Evolutionary conservation across 2,888 invertebrate species (phyloP).

Genomic region (Priocnemis perturbator): DNA sequence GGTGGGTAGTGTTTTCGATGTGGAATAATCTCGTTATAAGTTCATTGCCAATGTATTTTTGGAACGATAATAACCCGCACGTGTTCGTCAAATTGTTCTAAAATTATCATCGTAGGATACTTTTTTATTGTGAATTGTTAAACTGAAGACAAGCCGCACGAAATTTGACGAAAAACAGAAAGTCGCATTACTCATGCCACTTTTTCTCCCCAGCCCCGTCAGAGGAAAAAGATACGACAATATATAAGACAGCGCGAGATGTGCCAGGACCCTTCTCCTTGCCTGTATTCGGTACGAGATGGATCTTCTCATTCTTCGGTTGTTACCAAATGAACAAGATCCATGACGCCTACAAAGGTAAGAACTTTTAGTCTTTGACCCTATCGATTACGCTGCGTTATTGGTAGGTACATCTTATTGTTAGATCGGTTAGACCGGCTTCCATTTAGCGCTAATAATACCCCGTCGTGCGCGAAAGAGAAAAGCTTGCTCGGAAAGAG

Average conservation of each 20-base stretch:
- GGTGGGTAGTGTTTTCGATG: too few relatives aligned
- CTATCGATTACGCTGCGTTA: conserved; percentile 4
- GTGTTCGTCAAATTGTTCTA: too few relatives aligned
- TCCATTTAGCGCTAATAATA: conserved; percentile 4
- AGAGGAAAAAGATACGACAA: conserved; percentile 45
- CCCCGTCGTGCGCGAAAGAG: conserved; percentile 4
- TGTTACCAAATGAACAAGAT: conserved; percentile 84
- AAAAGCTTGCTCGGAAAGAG: neutral
- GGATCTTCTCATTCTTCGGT: conserved; percentile 83
- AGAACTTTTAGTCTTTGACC: conserved; percentile 48
- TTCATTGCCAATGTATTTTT: too few relatives aligned
- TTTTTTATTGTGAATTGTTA: too few relatives aligned
- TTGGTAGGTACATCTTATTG: neutral
- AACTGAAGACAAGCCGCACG: too few relatives aligned
- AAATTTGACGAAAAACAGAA: too few relatives aligned
- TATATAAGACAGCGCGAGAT: conserved; percentile 63
- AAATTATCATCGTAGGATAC: too few relatives aligned
- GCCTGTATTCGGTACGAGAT: conserved; percentile 87
- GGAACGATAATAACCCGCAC: too few relatives aligned
- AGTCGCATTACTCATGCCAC: too few relatives aligned
- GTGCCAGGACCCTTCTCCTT: conserved; percentile 86
- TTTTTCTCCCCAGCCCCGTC: conserved; percentile 32
- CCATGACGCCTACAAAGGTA: conserved; percentile 88
- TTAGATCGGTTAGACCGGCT: neutral
- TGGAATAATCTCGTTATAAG: too few relatives aligned